Conservation (phyloP, 2,888 invertebrate genomes). For the Sesamia inferens region DNA sequence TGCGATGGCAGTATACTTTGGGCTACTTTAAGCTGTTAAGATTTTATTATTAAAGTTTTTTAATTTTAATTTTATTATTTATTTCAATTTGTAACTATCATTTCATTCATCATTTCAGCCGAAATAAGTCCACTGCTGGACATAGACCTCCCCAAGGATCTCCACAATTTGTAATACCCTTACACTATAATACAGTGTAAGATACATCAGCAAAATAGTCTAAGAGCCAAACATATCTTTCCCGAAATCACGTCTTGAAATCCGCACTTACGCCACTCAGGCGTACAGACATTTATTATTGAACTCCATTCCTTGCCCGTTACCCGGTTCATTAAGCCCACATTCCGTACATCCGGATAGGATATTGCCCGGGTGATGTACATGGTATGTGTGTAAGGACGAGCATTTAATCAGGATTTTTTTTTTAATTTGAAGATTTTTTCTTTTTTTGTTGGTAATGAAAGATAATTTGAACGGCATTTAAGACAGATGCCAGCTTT, state of each 20-base stretch:
- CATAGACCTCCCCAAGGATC: no score
- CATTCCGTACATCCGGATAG: slow-evolving; percentile 65
- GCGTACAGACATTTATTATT: slow-evolving; percentile 58
- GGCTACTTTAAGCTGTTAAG: no score
- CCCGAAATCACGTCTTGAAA: slow-evolving; percentile 37
- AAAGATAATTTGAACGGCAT: neutral
- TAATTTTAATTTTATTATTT: no score
- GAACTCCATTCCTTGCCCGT: slow-evolving; percentile 56
- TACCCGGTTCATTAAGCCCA: slow-evolving; percentile 66
- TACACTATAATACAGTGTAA: neutral
- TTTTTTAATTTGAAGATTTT: neutral
- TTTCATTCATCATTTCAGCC: no score
- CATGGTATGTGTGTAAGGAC: slow-evolving; percentile 14
- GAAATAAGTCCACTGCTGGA: no score
- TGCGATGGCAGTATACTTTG: no score
- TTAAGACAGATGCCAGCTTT: neutral
- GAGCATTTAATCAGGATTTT: neutral
- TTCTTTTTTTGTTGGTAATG: no score
- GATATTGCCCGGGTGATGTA: slow-evolving; percentile 63
- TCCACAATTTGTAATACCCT: neutral
- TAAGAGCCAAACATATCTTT: slow-evolving; percentile 19
- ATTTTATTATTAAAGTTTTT: no score
- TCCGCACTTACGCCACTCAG: slow-evolving; percentile 26
- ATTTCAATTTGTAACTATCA: no score
- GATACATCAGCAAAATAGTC: neutral